A percentile compares a stretch with the other conserved stretches of the same genome.
Evolutionary conservation across 2,113 vertebrate genomes (phyloP).

Genomic region (Lepisosteus oculatus): DNA sequence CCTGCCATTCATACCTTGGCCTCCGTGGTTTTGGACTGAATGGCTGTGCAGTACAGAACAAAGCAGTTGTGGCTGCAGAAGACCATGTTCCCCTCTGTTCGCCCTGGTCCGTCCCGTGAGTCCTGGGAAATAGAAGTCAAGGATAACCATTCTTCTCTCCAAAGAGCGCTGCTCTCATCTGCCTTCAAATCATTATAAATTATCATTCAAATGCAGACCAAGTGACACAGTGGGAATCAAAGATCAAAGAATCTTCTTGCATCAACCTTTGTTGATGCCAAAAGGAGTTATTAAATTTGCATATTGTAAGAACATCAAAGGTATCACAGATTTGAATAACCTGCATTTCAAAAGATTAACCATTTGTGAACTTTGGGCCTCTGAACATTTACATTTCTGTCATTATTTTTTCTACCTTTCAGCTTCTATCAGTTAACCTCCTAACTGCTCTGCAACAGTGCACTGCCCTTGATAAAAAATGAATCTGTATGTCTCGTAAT

Average conservation of each 20-base stretch:
- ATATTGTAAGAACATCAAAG: conserved; percentile 31
- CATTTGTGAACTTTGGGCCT: conserved; percentile 8
- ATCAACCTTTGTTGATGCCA: conserved; percentile 23
- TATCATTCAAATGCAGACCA: conserved; percentile 9
- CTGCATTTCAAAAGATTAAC: conserved; percentile 23
- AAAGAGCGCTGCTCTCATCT: not conserved
- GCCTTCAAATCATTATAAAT: conserved; percentile 9
- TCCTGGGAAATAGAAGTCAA: conserved; percentile 54
- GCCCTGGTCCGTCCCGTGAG: conserved; percentile 59
- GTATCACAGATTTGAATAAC: conserved; percentile 35
- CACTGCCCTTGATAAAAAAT: conserved; percentile 26
- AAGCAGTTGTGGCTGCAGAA: conserved; percentile 95
- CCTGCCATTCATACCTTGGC: conserved; percentile 48
- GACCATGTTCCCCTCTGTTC: conserved; percentile 72
- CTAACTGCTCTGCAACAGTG: conserved; percentile 34
- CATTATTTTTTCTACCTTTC: not conserved
- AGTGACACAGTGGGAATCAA: conserved; percentile 2
- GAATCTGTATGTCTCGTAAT: conserved; percentile 25
- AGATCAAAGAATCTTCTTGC: conserved; percentile 27
- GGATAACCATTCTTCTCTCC: not conserved
- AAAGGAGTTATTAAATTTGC: conserved; percentile 28
- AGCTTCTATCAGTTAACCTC: conserved; percentile 31
- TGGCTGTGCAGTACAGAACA: conserved; percentile 66
- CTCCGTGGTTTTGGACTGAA: conserved; percentile 50
- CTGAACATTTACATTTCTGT: not conserved